phyloP scores from a whole-genome alignment of 2,113 vertebrate species.

The Scolopax mira region DNA sequence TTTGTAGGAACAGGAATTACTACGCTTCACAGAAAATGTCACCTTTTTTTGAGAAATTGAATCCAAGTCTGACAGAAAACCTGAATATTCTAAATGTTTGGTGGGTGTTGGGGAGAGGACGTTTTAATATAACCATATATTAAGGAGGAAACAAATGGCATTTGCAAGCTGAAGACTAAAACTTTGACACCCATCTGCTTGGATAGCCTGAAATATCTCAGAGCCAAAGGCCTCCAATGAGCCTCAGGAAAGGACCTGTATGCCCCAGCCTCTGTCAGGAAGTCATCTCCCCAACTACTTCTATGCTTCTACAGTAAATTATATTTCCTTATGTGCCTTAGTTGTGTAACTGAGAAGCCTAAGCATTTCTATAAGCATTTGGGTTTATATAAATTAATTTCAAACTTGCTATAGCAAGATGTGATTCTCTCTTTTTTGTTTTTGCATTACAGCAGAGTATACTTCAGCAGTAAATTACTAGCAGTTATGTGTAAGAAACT shows the following conservation, averaged over 20 bases:
- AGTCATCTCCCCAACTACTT: background rate
- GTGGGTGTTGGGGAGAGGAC: background rate
- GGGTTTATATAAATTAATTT: background rate
- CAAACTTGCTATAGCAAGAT: background rate
- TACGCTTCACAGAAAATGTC: background rate
- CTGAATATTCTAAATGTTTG: background rate
- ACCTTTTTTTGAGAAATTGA: background rate
- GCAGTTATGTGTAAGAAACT: background rate
- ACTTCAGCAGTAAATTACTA: background rate
- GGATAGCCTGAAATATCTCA: background rate
- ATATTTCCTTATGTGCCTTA: background rate
- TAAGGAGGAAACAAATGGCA: background rate
- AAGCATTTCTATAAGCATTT: background rate
- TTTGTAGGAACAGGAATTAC: background rate
- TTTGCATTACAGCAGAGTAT: background rate
- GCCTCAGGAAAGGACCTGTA: background rate
- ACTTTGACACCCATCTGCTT: background rate
- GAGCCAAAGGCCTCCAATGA: rapidly evolving
- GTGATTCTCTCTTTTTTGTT: background rate
- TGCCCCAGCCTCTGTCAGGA: background rate
- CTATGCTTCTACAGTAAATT: background rate
- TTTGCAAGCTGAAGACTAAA: background rate
- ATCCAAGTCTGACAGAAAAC: background rate
- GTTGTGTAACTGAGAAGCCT: background rate
- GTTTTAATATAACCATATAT: rapidly evolving